Evolutionary conservation across 2,113 vertebrate species (phyloP).

Genomic region (Oncorhynchus gorbuscha): DNA sequence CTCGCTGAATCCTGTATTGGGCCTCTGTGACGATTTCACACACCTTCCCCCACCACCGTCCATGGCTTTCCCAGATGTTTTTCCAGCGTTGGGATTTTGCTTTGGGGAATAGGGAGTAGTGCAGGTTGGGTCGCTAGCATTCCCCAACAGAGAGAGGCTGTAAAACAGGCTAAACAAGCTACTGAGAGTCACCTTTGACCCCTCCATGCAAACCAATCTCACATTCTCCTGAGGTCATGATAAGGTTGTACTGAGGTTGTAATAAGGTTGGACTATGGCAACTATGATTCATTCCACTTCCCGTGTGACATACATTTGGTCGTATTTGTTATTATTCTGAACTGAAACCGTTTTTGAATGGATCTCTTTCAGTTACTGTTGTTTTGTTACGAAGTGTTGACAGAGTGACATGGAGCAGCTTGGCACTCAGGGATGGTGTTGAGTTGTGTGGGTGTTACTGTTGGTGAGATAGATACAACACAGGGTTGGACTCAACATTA

Average conservation of each 20-base stretch:
- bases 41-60: slow-evolving; percentile 4
- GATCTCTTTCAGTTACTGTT: not conserved
- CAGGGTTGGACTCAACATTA: not conserved
- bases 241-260: too few species aligned
- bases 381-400: slow-evolving; percentile 20
- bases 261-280: too few species aligned
- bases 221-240: not conserved
- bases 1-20: slow-evolving; percentile 41
- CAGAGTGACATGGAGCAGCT: slow-evolving; percentile 12
- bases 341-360: not conserved
- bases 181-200: slow-evolving; percentile 18
- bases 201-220: slow-evolving; percentile 9
- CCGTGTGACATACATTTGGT: not conserved
- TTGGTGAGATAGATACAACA: not conserved
- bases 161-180: slow-evolving; percentile 8
- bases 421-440: too few species aligned
- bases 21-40: slow-evolving; percentile 26
- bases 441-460: slow-evolving; percentile 9
- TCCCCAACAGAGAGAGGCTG: not conserved
- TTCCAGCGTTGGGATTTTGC: slow-evolving; percentile 23
- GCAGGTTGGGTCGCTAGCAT: not conserved
- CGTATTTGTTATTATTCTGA: not conserved
- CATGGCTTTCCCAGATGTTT: slow-evolving; percentile 59
- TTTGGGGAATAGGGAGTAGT: not conserved
- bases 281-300: not conserved